A percentile compares a stretch with the other conserved stretches of the same genome.
These are phyloP conservation scores for Platysternon megacephalum DNA, from an alignment of 2,113 vertebrate species.

Conservation along the genomic window DNA sequence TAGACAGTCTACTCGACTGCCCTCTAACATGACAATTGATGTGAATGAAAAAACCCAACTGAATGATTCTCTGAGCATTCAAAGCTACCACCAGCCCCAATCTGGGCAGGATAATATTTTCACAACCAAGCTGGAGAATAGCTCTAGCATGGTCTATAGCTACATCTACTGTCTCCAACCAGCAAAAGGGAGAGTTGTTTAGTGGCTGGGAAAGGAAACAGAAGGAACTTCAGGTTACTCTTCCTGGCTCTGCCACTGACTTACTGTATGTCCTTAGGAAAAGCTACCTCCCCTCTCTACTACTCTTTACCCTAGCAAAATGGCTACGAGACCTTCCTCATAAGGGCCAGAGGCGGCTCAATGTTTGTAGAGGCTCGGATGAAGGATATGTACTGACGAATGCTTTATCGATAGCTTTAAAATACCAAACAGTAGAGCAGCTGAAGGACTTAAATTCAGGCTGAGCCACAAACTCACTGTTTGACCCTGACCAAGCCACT, in stretches of 20 bases:
- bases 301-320: background rate
- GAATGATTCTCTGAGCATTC: background rate
- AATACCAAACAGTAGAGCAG: background rate
- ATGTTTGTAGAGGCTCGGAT: background rate
- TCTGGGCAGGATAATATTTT: accelerated
- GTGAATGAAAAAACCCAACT: background rate
- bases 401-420: background rate
- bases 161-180: accelerated
- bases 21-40: background rate
- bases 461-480: background rate
- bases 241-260: background rate
- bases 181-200: background rate
- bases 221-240: background rate
- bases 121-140: accelerated
- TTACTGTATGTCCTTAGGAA: background rate
- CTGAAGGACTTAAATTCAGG: background rate
- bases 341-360: background rate
- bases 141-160: background rate
- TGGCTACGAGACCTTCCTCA: background rate
- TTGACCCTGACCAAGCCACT: background rate
- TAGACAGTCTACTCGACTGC: background rate
- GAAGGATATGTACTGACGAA: background rate
- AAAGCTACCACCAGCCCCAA: background rate
- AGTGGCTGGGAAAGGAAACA: accelerated
- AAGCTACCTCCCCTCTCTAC: accelerated